Conservation (phyloP, 2,113 vertebrate species). For the Heterotilapia buettikoferi region DNA sequence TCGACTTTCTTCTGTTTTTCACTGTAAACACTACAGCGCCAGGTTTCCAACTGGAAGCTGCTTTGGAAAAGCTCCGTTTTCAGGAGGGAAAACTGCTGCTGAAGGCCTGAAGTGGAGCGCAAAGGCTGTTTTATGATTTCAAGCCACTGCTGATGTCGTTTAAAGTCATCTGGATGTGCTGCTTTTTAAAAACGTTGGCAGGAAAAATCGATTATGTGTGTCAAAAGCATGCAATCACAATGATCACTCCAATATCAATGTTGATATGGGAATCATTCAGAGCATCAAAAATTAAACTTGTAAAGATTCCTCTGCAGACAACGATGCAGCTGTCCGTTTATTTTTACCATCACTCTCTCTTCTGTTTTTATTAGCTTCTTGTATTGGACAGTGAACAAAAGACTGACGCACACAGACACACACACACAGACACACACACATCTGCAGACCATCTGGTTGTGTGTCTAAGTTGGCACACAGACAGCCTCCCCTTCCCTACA, state of each 20-base stretch:
- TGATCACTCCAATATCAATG: not conserved
- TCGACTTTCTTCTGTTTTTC: not conserved
- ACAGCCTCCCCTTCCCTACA: not conserved
- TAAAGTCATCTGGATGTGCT: not conserved
- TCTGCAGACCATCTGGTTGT: not conserved
- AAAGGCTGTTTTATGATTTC: not conserved
- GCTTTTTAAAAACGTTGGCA: not conserved
- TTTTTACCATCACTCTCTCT: not conserved
- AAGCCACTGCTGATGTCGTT: not conserved
- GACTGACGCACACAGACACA: not conserved
- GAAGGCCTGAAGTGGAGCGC: not conserved
- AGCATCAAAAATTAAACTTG: not conserved
- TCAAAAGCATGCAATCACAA: not conserved
- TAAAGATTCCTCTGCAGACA: not conserved
- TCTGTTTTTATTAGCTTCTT: not conserved
- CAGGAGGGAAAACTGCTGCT: not conserved
- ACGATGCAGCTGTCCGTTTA: not conserved
- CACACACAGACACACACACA: not conserved
- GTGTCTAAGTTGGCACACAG: not conserved
- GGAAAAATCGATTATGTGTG: not conserved
- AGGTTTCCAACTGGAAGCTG: not conserved
- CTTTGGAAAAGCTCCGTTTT: not conserved
- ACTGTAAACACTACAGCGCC: not conserved
- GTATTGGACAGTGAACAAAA: not conserved
- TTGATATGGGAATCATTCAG: not conserved